phyloP scores from a whole-genome alignment of 2,888 invertebrate species.

The Dasypogon diadema region DNA sequence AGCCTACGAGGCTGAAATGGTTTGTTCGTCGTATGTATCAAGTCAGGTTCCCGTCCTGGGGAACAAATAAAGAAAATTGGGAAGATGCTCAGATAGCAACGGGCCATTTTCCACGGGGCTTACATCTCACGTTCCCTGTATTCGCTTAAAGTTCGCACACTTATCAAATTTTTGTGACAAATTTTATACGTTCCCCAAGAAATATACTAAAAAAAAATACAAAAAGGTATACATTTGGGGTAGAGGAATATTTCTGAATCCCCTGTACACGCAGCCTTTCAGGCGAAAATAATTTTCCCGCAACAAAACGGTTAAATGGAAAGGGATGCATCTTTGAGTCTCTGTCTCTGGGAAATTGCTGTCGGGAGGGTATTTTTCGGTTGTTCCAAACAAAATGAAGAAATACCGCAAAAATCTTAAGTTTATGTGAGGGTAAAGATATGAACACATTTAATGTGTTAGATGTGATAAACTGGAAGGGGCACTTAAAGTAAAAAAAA shows the following conservation, averaged over 20 bases:
- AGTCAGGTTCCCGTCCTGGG: constrained; percentile 26
- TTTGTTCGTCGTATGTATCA: constrained; percentile 40
- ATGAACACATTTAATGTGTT: constrained; percentile 17
- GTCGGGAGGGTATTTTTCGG: constrained; percentile 38
- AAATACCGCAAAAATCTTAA: constrained; percentile 27
- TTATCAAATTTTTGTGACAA: constrained; percentile 53
- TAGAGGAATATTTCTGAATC: background rate
- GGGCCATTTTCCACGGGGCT: constrained; percentile 51
- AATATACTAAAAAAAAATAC: constrained; percentile 10
- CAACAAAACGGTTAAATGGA: constrained; percentile 37
- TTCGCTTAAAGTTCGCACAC: constrained; percentile 50
- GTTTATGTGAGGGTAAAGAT: constrained; percentile 38
- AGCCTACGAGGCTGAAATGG: constrained; percentile 21
- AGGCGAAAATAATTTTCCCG: constrained; percentile 33
- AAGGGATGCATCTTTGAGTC: constrained; percentile 37
- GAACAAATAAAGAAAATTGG: constrained; percentile 48
- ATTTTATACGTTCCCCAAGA: constrained; percentile 38
- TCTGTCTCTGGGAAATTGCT: constrained; percentile 34
- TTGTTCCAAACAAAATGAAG: constrained; percentile 25
- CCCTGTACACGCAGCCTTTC: constrained; percentile 27
- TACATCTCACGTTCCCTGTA: constrained; percentile 30
- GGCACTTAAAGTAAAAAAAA: too few species aligned
- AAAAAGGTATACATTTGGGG: constrained; percentile 5
- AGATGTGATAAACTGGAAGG: too few species aligned
- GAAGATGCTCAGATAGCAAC: constrained; percentile 41